Percentiles rank a stretch among this genome's conserved stretches.
phyloP scores from a whole-genome alignment of 2,113 vertebrate species.

The Stegastes partitus region DNA sequence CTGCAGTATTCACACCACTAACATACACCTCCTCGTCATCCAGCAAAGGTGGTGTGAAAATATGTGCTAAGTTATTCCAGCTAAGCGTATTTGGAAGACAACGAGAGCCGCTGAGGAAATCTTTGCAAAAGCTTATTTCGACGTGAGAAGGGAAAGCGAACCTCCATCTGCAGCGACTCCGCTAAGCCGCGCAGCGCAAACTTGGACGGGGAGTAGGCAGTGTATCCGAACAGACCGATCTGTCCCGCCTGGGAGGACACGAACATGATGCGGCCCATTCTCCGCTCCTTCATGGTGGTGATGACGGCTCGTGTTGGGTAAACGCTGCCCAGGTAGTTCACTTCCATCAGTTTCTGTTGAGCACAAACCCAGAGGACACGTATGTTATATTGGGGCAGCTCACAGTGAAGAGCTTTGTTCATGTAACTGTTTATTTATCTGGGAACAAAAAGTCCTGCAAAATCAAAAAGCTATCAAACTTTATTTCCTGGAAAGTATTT shows the following conservation, averaged over 20 bases:
- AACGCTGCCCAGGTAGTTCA: conserved; percentile 98
- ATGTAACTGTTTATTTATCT: too few relatives aligned
- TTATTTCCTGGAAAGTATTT: too few relatives aligned
- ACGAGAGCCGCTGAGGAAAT: background rate
- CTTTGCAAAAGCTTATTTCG: background rate
- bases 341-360: conserved; percentile 92
- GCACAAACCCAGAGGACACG: conserved; percentile 13
- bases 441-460: too few relatives aligned
- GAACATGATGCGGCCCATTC: conserved; percentile 95
- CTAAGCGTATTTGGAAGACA: background rate
- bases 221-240: conserved; percentile 93
- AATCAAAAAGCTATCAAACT: too few relatives aligned
- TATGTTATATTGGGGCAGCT: background rate
- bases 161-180: conserved; percentile 98
- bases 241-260: conserved; percentile 97
- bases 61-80: background rate
- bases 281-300: conserved; percentile 95
- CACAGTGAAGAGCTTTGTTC: background rate
- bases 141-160: conserved; percentile 52
- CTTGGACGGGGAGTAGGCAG: conserved; percentile 96
- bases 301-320: conserved; percentile 95
- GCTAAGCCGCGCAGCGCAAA: conserved; percentile 95
- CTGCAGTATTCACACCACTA: background rate
- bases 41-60: background rate
- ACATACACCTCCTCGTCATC: background rate